Base-by-base conservation (phyloP, 2,113 vertebrate species). In the Myxocyprinus asiaticus region DNA sequence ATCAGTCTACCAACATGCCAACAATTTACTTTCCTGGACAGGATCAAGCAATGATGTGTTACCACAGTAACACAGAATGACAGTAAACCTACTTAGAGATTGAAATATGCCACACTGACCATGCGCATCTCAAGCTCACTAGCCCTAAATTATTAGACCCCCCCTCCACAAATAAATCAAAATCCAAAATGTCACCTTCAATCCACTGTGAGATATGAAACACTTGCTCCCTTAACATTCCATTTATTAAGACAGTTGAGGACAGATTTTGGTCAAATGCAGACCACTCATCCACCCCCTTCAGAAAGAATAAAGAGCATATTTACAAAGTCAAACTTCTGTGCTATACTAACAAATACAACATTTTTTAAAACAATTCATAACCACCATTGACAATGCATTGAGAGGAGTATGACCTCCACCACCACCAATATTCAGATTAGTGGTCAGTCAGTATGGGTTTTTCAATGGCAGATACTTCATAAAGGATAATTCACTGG, bases 71-170 rank as follows among this genome's bases (percentile, higher is more conserved):
- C 83, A 79, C 85, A 82, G 68, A 15, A 83, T 76, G 79, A 83
- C 82, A 71, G 44, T 87, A 85, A 87, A 89, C 87, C 81, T 83
- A 66, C 68, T 81, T 81, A 73, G 78, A 84, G 79, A 88, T 85
- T 69, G 73, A 84, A 84, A 65, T 63, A 59, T 47, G 67, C 14
- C 42, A 71, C 33, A 53, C 79, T 65, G 85, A 78, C 73, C 55
- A 75, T 68, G 22, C 3, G 56, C 43, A 83, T 81, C 33, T 83
- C 85, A 82, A 84, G 87, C 84, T 82, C 42, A 11, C 62, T 48
- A 73, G 85, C 15, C 43, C 76, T 66, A 65, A 79, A 84, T 79
- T 55, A 86, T 85, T 15, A 74, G 79, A 84, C 78, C 68, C 8
- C 8, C 73, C 75, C 80, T 83, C 22, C 22, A 33, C 61, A 45